Conservation (phyloP, 2,888 invertebrate genomes). For the Eretmocerus hayati region DNA sequence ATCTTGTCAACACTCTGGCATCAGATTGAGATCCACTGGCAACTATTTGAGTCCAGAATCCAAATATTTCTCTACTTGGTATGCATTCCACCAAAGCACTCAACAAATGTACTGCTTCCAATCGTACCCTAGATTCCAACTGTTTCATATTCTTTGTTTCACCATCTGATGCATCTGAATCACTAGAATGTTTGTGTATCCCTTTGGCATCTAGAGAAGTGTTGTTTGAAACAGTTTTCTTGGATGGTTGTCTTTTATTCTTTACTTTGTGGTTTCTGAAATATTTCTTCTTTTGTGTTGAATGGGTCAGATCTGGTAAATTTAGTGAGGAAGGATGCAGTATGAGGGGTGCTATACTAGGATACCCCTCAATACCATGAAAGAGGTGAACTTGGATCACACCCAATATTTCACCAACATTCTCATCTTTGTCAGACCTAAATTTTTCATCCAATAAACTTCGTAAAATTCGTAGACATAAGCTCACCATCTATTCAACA, state of each 20-base stretch:
- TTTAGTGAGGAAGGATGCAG: conserved; percentile 41
- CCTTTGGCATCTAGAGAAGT: conserved; percentile 1
- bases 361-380: conserved; percentile 36
- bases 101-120: conserved; percentile 34
- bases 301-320: conserved; percentile 36
- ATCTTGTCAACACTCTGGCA: conserved; percentile 35
- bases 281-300: conserved; percentile 31
- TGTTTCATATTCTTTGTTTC: conserved; percentile 27
- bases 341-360: conserved; percentile 27
- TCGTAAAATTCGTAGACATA: conserved; percentile 33
- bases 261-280: conserved; percentile 17
- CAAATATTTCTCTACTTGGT: conserved; percentile 37
- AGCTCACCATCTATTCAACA: conserved; percentile 30
- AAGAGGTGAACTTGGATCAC: conserved; percentile 37
- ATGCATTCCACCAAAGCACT: conserved; percentile 30
- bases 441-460: conserved; percentile 26
- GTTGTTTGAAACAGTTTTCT: conserved; percentile 8
- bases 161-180: conserved; percentile 37
- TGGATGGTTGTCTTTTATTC: conserved; percentile 8
- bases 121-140: conserved; percentile 32
- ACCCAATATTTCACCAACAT: conserved; percentile 38
- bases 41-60: conserved; percentile 43
- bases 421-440: conserved; percentile 24
- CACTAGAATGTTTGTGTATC: conserved; percentile 30
- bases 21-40: conserved; percentile 34